Percentiles rank a stretch among this genome's conserved stretches.
Conservation (phyloP, 2,888 invertebrate genomes). For the Pyrocoelia pectoralis region DNA sequence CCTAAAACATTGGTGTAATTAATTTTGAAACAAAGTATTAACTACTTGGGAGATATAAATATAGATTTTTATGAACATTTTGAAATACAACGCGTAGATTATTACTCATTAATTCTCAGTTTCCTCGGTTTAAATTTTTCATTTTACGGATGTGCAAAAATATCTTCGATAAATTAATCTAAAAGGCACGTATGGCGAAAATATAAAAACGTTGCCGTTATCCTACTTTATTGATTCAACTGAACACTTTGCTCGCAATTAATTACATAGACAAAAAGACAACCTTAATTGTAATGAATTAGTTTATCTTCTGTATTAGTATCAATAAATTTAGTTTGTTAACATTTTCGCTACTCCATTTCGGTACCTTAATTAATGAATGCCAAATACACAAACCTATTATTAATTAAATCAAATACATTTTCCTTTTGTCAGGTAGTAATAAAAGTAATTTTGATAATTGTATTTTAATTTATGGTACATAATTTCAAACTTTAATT, state of each 20-base stretch:
- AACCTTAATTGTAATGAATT: conserved; percentile 4
- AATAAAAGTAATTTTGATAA: conserved; percentile 14
- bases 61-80: not conserved
- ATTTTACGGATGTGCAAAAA: not conserved
- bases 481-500: conserved; percentile 14
- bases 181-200: no score
- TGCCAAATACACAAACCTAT: conserved; percentile 9
- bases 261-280: conserved; percentile 10
- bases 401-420: conserved; percentile 15
- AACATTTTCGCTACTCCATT: conserved; percentile 11
- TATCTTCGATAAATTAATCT: not conserved
- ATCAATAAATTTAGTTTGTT: conserved; percentile 12
- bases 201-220: conserved; percentile 3
- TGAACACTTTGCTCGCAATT: conserved; percentile 7
- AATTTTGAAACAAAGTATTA: not conserved
- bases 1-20: not conserved
- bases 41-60: not conserved
- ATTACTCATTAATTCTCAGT: not conserved
- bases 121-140: not conserved
- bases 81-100: not conserved
- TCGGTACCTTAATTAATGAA: conserved; percentile 12
- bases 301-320: conserved; percentile 8
- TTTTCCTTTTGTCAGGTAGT: conserved; percentile 13
- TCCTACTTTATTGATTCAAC: conserved; percentile 6
- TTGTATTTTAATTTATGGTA: conserved; percentile 22